phyloP scores from a whole-genome alignment of 2,888 invertebrate genomes.

The Cheilosia pagana region DNA sequence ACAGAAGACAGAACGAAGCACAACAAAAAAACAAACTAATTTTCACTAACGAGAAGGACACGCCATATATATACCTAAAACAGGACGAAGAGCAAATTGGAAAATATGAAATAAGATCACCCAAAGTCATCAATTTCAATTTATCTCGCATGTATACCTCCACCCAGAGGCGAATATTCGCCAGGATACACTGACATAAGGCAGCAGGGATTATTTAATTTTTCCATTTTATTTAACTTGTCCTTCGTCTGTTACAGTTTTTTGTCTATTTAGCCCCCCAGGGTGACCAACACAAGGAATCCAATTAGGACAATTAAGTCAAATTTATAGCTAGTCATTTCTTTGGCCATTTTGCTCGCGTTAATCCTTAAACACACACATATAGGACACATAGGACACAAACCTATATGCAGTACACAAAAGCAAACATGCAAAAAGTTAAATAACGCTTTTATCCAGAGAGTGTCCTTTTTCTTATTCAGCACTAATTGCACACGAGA shows the following conservation, averaged over 20 bases:
- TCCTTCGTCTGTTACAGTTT: background rate
- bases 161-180: background rate
- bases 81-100: conserved; percentile 41
- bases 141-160: conserved; percentile 36
- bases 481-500: conserved; percentile 67
- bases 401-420: background rate
- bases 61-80: background rate
- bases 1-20: conserved; percentile 31
- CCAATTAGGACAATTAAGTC: conserved; percentile 75
- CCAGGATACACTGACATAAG: conserved; percentile 26
- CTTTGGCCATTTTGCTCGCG: conserved; percentile 50
- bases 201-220: conserved; percentile 58
- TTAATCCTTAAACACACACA: conserved; percentile 23
- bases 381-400: background rate
- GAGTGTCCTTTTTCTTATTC: conserved; percentile 63
- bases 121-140: conserved; percentile 73
- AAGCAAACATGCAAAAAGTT: conserved; percentile 40
- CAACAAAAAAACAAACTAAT: conserved; percentile 56
- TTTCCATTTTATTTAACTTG: conserved; percentile 18
- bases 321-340: conserved; percentile 75
- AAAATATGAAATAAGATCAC: conserved; percentile 72
- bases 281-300: conserved; percentile 63
- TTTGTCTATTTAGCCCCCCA: conserved; percentile 14
- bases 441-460: conserved; percentile 40
- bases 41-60: conserved; percentile 44